Percentiles rank a stretch among this genome's conserved stretches.
Evolutionary conservation across 2,113 vertebrate species (phyloP).

Genomic region (Myodes glareolus): DNA sequence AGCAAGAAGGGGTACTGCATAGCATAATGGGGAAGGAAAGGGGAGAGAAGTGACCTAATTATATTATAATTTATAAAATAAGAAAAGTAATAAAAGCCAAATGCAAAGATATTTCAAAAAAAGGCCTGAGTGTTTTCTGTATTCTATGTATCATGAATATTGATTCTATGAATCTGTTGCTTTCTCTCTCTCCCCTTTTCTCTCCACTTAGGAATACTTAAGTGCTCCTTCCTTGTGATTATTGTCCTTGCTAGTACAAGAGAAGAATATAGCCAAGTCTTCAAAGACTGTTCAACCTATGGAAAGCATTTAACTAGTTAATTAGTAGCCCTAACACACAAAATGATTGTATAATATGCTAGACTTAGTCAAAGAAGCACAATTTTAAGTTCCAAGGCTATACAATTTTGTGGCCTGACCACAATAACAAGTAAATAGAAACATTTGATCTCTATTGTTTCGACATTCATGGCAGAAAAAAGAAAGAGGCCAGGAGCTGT

Average conservation of each 20-base stretch:
- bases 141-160: not conserved
- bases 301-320: not conserved
- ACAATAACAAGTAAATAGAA: not conserved
- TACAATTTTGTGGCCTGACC: not conserved
- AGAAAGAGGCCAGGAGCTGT: not conserved
- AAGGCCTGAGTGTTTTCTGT: not conserved
- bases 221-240: accelerated
- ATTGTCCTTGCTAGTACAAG: not conserved
- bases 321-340: not conserved
- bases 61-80: not conserved
- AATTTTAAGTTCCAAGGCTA: not conserved
- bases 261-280: not conserved
- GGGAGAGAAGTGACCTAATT: not conserved
- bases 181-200: not conserved
- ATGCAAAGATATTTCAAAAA: not conserved
- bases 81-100: not conserved
- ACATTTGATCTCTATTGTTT: not conserved
- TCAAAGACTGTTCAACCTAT: not conserved
- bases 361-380: not conserved
- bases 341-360: not conserved
- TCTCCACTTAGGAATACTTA: not conserved
- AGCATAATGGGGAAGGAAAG: not conserved
- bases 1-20: not conserved
- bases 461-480: not conserved
- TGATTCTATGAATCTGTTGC: not conserved